Evolutionary conservation across 2,113 vertebrate genomes (phyloP).

Genomic region (Oreochromis tanganicae): DNA sequence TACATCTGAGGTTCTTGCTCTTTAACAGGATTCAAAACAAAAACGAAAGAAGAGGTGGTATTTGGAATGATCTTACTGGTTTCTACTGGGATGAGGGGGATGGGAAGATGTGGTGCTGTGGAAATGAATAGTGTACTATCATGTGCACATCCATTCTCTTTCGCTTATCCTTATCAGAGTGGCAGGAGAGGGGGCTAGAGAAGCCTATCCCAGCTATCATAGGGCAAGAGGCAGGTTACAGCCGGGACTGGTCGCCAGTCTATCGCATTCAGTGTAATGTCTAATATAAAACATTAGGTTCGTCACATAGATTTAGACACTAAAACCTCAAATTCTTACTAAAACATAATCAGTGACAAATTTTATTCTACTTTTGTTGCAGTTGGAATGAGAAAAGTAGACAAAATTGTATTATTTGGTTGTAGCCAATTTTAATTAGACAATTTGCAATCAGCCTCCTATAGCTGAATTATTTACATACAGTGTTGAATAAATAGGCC

Average conservation of each 20-base stretch:
- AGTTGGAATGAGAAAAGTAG: background rate
- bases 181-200: background rate
- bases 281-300: fast-evolving
- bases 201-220: background rate
- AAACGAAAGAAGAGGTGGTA: background rate
- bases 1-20: too few species aligned
- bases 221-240: background rate
- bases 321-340: background rate
- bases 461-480: background rate
- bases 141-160: background rate
- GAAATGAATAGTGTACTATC: background rate
- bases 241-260: background rate
- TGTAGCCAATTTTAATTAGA: background rate
- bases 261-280: background rate
- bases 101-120: background rate
- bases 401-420: too few species aligned
- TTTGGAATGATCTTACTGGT: background rate
- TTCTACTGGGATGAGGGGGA: background rate
- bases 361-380: background rate
- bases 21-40: background rate
- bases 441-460: background rate
- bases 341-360: background rate
- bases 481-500: background rate
- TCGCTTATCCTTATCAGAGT: background rate
- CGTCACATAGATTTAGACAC: background rate